These are phyloP conservation scores for Metaphire vulgaris DNA, from an alignment of 1,140 invertebrate genomes.

Conservation along the genomic window DNA sequence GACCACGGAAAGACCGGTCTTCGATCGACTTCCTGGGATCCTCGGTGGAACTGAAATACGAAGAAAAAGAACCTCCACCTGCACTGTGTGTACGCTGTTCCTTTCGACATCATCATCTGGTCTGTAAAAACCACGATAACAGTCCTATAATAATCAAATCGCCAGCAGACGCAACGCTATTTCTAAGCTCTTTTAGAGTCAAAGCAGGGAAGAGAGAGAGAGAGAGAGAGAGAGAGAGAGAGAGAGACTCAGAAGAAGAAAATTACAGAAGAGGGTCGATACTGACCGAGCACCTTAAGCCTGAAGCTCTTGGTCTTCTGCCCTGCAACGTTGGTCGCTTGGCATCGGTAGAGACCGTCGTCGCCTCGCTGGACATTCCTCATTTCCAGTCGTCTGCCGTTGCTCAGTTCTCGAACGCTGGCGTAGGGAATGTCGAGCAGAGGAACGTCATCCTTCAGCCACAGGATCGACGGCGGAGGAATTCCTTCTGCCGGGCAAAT, in stretches of 20 bases:
- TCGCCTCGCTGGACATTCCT: slow-evolving; percentile 35
- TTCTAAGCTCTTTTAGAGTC: too few species aligned
- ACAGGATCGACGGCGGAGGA: slow-evolving; percentile 54
- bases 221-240: too few species aligned
- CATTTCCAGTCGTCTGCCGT: slow-evolving; percentile 28
- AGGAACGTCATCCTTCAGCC: slow-evolving; percentile 44
- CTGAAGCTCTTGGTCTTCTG: slow-evolving; percentile 38
- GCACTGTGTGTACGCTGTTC: too few species aligned
- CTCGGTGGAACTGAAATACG: slow-evolving; percentile 20
- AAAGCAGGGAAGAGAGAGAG: too few species aligned
- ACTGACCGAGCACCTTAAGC: slow-evolving; percentile 35
- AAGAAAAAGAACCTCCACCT: background rate
- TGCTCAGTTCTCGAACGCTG: slow-evolving; percentile 28
- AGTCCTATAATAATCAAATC: too few species aligned
- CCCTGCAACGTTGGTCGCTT: slow-evolving; percentile 45
- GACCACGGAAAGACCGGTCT: background rate
- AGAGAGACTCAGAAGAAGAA: too few species aligned
- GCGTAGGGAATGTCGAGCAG: slow-evolving; percentile 42
- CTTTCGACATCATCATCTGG: too few species aligned
- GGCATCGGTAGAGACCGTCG: slow-evolving; percentile 49
- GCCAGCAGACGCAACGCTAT: too few species aligned
- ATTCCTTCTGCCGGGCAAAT: slow-evolving; percentile 53
- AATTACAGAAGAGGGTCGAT: too few species aligned
- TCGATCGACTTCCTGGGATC: slow-evolving; percentile 9
- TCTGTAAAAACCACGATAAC: too few species aligned